Evolutionary conservation across 1,140 invertebrate species (phyloP).

Genomic region (Ruditapes philippinarum): DNA sequence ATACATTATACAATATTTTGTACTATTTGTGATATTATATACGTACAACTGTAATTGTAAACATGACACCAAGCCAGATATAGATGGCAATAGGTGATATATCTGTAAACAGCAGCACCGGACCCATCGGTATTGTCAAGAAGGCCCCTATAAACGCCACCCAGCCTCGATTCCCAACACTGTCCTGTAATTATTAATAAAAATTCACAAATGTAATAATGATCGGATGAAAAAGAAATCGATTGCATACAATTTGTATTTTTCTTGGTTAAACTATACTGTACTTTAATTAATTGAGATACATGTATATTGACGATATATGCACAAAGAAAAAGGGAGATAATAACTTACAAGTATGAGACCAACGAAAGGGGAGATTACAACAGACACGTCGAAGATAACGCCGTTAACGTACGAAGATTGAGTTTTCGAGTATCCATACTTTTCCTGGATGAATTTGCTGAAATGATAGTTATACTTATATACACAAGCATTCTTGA

Average conservation of each 20-base stretch:
- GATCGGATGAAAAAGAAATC: too few species aligned
- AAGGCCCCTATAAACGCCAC: slow-evolving; percentile 39
- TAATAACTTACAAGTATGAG: slow-evolving; percentile 66
- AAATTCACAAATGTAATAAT: too few species aligned
- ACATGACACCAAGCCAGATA: slow-evolving; percentile 47
- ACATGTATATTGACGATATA: too few species aligned
- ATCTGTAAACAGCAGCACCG: slow-evolving; percentile 39
- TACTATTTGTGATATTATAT: neutral
- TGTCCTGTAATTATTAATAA: slow-evolving; percentile 58
- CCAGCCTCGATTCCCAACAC: slow-evolving; percentile 55
- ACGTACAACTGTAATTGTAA: slow-evolving; percentile 53
- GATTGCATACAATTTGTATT: too few species aligned
- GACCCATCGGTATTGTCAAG: slow-evolving; percentile 47
- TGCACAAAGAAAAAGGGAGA: too few species aligned
- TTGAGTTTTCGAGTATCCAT: slow-evolving; percentile 18
- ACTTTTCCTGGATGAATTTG: slow-evolving; percentile 71
- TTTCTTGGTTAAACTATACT: too few species aligned
- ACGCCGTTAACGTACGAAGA: slow-evolving; percentile 67
- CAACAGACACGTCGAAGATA: slow-evolving; percentile 68
- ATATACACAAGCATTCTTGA: too few species aligned
- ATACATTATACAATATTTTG: too few species aligned
- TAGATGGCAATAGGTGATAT: slow-evolving; percentile 57
- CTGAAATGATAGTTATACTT: slow-evolving; percentile 24
- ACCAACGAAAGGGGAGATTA: slow-evolving; percentile 59
- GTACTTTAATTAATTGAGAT: too few species aligned